Conservation (phyloP, 35 echinoderm and acorn worm species). For the Eucidaris tribuloides region DNA sequence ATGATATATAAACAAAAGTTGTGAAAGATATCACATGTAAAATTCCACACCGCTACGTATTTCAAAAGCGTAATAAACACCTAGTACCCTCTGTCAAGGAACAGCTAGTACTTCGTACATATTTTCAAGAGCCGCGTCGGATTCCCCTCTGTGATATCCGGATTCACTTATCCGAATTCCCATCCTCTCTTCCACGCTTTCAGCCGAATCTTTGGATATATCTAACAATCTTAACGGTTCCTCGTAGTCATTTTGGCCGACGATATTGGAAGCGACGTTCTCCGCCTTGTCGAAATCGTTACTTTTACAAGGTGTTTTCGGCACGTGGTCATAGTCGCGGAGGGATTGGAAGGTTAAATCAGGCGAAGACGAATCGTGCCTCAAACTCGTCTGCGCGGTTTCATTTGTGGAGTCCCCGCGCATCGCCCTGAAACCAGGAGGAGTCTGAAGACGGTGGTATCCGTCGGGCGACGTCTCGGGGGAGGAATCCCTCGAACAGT, state of each 20-base stretch:
- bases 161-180: background rate
- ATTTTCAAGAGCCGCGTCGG: background rate
- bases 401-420: background rate
- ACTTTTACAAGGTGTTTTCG: background rate
- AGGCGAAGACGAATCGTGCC: background rate
- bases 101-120: constrained; percentile 18
- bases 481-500: constrained; percentile 5
- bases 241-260: constrained; percentile 21
- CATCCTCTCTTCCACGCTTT: background rate
- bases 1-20: too few species aligned
- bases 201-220: background rate
- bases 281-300: constrained; percentile 4
- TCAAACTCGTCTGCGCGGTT: background rate
- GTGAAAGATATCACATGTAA: too few species aligned
- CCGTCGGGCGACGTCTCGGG: constrained; percentile 14
- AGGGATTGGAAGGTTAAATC: background rate
- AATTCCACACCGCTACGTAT: too few species aligned
- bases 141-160: background rate
- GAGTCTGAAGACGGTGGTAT: constrained; percentile 3
- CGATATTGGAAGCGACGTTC: background rate
- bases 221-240: background rate
- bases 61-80: too few species aligned
- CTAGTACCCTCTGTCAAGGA: background rate
- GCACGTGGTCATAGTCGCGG: background rate
- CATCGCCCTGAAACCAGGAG: background rate